Percentiles rank a stretch among this genome's conserved stretches.
Evolutionary conservation across 2,113 vertebrate genomes (phyloP).

Genomic region (Cynocephalus volans): DNA sequence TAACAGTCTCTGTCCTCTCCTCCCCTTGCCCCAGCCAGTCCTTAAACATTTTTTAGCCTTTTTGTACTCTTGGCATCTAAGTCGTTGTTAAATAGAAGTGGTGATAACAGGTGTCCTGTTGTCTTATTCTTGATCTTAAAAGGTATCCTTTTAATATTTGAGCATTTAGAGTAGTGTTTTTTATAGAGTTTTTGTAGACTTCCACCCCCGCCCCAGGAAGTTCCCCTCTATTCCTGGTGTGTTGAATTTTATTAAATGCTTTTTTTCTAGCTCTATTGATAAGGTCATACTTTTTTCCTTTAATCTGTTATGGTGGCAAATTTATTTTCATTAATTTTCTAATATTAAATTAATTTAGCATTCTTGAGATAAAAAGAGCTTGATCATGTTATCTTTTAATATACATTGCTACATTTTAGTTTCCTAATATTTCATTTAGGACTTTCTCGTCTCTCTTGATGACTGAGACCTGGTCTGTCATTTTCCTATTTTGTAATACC

Average conservation of each 20-base stretch:
- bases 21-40: background rate
- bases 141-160: background rate
- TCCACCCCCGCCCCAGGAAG: background rate
- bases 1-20: background rate
- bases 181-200: background rate
- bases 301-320: background rate
- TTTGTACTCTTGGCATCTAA: background rate
- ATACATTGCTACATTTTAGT: background rate
- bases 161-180: background rate
- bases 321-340: background rate
- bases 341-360: background rate
- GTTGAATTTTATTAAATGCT: background rate
- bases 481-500: background rate
- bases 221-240: background rate
- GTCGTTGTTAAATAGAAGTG: background rate
- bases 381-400: background rate
- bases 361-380: background rate
- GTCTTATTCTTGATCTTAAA: background rate
- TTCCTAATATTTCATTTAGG: background rate
- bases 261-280: constrained; percentile 33
- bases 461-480: background rate
- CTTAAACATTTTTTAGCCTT: background rate
- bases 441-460: background rate
- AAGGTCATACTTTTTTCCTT: background rate
- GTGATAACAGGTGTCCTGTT: background rate